Evolutionary conservation across 2,113 vertebrate genomes (phyloP).

Genomic region (Oryzias woworae): DNA sequence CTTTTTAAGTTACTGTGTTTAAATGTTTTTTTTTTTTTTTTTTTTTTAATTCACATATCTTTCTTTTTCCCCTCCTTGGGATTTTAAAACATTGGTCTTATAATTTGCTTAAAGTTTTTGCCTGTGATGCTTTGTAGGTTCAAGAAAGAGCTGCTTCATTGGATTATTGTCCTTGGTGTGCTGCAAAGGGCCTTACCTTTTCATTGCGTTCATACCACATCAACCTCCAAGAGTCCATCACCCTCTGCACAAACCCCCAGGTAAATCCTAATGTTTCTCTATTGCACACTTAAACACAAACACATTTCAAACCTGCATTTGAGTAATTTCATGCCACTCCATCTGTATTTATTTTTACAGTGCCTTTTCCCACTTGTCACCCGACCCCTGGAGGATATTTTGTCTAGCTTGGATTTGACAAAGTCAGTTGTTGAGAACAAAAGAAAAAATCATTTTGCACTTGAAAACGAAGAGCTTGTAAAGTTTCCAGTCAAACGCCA

Average conservation of each 20-base stretch:
- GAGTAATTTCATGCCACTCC: not conserved
- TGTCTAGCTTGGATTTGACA: slow-evolving; percentile 71
- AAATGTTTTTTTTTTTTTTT: not conserved
- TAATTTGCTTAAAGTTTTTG: not conserved
- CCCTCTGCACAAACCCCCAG: slow-evolving; percentile 89
- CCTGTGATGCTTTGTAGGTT: slow-evolving; percentile 60
- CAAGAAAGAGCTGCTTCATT: slow-evolving; percentile 58
- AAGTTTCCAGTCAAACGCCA: slow-evolving; percentile 61
- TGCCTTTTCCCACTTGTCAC: slow-evolving; percentile 94
- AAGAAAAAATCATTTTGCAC: slow-evolving; percentile 64
- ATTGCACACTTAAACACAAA: not conserved
- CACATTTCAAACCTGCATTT: not conserved
- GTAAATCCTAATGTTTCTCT: slow-evolving; percentile 60
- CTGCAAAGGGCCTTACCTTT: slow-evolving; percentile 80
- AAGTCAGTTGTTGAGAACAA: slow-evolving; percentile 65
- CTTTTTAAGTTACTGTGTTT: not conserved
- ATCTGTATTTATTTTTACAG: slow-evolving; percentile 62
- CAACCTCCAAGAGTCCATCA: slow-evolving; percentile 88
- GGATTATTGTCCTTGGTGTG: slow-evolving; percentile 85
- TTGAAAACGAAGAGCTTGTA: slow-evolving; percentile 38
- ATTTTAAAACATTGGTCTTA: too few species aligned
- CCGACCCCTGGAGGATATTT: slow-evolving; percentile 81
- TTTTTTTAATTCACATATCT: too few species aligned
- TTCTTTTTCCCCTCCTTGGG: too few species aligned
- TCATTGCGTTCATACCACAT: slow-evolving; percentile 82